phyloP scores from a whole-genome alignment of 92 coral and sea anemone genomes.

The Hydrozoanthus gracilis region DNA sequence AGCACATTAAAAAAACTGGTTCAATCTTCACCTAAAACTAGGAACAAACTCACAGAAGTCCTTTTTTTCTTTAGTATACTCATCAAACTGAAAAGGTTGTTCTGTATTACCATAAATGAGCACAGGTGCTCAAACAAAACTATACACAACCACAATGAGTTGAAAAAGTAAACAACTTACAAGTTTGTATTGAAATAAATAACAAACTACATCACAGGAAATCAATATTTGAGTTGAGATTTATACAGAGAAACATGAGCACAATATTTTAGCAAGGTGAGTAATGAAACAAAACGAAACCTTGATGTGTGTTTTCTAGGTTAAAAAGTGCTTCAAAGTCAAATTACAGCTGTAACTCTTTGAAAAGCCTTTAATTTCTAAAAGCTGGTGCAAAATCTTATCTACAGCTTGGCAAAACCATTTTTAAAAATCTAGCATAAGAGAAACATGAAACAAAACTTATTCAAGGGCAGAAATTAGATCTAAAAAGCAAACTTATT shows the following conservation, averaged over 20 bases:
- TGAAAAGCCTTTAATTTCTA: no score
- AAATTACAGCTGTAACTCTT: no score
- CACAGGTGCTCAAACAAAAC: conserved; percentile 18
- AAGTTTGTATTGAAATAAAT: not conserved
- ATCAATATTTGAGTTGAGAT: not conserved
- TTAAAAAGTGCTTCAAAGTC: not conserved
- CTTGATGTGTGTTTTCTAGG: not conserved
- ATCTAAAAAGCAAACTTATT: no score
- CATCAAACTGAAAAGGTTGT: not conserved
- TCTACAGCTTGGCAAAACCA: no score
- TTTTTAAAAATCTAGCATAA: no score
- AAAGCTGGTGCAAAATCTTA: no score
- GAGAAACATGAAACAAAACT: no score
- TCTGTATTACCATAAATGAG: not conserved
- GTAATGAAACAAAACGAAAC: not conserved
- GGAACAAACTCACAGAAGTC: not conserved
- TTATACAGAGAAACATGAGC: not conserved
- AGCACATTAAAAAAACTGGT: not conserved
- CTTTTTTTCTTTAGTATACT: not conserved
- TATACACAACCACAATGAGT: not conserved
- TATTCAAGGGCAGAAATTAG: no score
- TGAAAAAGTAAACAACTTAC: conserved; percentile 4
- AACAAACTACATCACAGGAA: not conserved
- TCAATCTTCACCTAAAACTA: not conserved
- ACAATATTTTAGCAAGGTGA: not conserved